A percentile compares a stretch with the other conserved stretches of the same genome.
These are phyloP conservation scores for Pemphredon lugubris DNA, from an alignment of 2,888 invertebrate genomes.

Conservation along the genomic window DNA sequence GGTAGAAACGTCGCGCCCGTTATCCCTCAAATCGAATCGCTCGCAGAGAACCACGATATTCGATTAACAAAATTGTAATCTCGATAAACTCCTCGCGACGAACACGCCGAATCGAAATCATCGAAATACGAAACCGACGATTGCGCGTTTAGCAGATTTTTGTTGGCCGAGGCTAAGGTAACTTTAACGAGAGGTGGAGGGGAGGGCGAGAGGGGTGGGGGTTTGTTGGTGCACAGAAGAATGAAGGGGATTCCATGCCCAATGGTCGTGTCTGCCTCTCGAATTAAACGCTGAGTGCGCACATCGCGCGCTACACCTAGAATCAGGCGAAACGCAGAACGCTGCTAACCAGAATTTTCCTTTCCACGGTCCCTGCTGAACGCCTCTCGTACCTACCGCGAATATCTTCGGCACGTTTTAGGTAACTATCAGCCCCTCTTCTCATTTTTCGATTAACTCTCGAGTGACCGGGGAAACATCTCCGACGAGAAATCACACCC, in stretches of 20 bases:
- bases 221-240: constrained; percentile 60
- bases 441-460: too few relatives aligned
- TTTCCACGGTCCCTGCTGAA: constrained; percentile 43
- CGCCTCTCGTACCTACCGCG: constrained; percentile 6
- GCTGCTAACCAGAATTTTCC: constrained; percentile 70
- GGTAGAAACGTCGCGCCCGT: too few relatives aligned
- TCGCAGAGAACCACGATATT: too few relatives aligned
- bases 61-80: too few relatives aligned
- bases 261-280: constrained; percentile 59
- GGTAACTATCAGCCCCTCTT: too few relatives aligned
- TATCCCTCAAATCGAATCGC: too few relatives aligned
- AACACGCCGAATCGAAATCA: too few relatives aligned
- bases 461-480: too few relatives aligned
- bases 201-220: constrained; percentile 15
- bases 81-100: too few relatives aligned
- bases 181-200: constrained; percentile 31
- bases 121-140: constrained; percentile 32
- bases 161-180: constrained; percentile 14
- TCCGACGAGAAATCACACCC: too few relatives aligned
- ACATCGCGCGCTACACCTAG: constrained; percentile 66
- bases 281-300: constrained; percentile 73
- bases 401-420: too few relatives aligned
- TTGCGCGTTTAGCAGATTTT: constrained; percentile 41
- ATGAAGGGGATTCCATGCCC: constrained; percentile 50
- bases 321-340: constrained; percentile 70